Evolutionary conservation across 2,888 invertebrate species (phyloP), one percentile per base, ranked within the genome.

Genomic region (Flexamia atlantica): DNA sequence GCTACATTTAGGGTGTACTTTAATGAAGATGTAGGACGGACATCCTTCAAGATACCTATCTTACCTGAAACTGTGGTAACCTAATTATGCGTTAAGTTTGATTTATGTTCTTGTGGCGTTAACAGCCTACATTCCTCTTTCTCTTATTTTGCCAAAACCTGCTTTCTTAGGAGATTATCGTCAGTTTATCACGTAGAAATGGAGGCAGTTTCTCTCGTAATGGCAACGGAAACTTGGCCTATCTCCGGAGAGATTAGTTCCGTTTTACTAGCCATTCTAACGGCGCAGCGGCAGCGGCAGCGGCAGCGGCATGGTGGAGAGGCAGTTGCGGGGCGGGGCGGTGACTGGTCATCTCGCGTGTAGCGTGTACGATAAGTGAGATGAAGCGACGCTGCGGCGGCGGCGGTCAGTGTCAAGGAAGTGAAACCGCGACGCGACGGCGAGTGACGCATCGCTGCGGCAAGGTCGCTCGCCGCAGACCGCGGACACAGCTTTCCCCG

Each of bases 331-430:
- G 14, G 7, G 46, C 46, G 46, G 46, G 12, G 12, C 17, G 12
- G 46, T 17, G 46, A 17, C 46, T 46, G 46, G 46, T 9, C 36
- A 36, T 36, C 4, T 36, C 46, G 46, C n/a, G n/a, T 46, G 46
- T 46, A 17, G 46, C 46, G 46, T 53, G 46, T 46, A 17, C 20
- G 20, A 12, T 46, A 36, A 36, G 36, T 46, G 46, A 46, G 20
- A 20, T 5, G 20, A 5, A 53, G 53, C 53, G 53, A 23, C 23
- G 23, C 20, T 20, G 53, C 30, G 30, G 9, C 7, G 3, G 12
- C 17, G 23, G 64, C 30, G 64, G 64, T 64, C 64, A 64, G 64
- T 64, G 64, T 64, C 64, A 64, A 30, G 64, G 64, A 64, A 64
- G 64, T 64, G 64, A 64, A 64, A 64, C 64, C 17, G 64, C 25